phyloP scores from a whole-genome alignment of 2,888 invertebrate species.

The Caenorhabditis zanzibari region DNA sequence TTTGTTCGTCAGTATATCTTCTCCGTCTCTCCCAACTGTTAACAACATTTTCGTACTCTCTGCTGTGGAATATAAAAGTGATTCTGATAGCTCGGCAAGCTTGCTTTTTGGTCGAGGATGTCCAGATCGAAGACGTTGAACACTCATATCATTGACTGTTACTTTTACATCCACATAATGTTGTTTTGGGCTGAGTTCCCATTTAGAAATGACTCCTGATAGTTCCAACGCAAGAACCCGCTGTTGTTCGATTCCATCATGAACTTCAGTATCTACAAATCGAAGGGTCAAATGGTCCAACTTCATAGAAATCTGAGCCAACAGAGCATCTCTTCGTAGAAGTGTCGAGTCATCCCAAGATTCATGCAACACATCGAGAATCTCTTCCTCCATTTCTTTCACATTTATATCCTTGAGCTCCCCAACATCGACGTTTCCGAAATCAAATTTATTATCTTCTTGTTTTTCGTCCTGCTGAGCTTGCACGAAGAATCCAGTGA shows the following conservation, averaged over 20 bases:
- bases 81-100: conserved; percentile 58
- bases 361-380: conserved; percentile 81
- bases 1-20: conserved; percentile 38
- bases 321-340: conserved; percentile 79
- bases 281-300: conserved; percentile 80
- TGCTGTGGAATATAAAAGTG: conserved; percentile 66
- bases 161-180: conserved; percentile 77
- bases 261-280: conserved; percentile 76
- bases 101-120: conserved; percentile 59
- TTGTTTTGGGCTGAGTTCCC: conserved; percentile 81
- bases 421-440: conserved; percentile 65
- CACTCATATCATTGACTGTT: conserved; percentile 79
- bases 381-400: conserved; percentile 80
- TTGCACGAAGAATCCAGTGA: conserved; percentile 77
- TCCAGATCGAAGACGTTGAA: conserved; percentile 77
- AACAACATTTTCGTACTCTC: conserved; percentile 73
- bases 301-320: conserved; percentile 80
- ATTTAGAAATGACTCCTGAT: conserved; percentile 73
- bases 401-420: conserved; percentile 66
- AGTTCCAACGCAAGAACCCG: conserved; percentile 79
- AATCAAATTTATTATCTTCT: conserved; percentile 68
- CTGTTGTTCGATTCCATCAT: conserved; percentile 68
- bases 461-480: conserved; percentile 48
- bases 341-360: conserved; percentile 83
- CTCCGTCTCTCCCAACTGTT: conserved; percentile 70